Conservation (phyloP, 2,888 invertebrate genomes). For the Scaptomyza caliginosa region DNA sequence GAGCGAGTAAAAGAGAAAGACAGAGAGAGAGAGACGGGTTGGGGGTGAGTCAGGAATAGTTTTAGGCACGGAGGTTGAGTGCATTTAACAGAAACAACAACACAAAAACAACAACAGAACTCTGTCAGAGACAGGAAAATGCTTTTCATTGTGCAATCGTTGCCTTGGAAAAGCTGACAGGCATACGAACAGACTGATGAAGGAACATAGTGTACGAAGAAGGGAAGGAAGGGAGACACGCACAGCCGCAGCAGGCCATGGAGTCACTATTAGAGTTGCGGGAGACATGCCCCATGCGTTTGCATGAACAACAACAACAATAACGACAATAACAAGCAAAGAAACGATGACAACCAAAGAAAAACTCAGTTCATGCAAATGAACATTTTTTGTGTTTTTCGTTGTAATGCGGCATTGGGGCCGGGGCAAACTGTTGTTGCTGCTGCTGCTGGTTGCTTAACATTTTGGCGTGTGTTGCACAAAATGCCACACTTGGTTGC, state of each 20-base stretch:
- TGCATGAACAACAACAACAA: constrained; percentile 65
- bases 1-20: too few species aligned
- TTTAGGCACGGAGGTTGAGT: constrained; percentile 32
- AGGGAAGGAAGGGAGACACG: neutral
- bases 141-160: constrained; percentile 71
- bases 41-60: constrained; percentile 22
- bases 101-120: constrained; percentile 18
- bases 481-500: constrained; percentile 75
- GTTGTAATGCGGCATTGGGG: constrained; percentile 26
- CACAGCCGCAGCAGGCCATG: constrained; percentile 46
- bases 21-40: neutral
- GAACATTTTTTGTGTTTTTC: constrained; percentile 28
- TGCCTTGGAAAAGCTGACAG: constrained; percentile 65
- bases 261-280: constrained; percentile 76
- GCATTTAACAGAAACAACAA: constrained; percentile 15
- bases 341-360: constrained; percentile 1
- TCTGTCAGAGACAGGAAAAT: constrained; percentile 67
- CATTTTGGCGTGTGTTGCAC: constrained; percentile 76
- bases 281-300: constrained; percentile 79
- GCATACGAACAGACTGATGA: neutral
- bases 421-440: neutral
- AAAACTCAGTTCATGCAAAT: constrained; percentile 51
- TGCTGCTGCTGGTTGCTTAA: constrained; percentile 8
- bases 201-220: neutral
- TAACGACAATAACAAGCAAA: constrained; percentile 11